Conservation (phyloP, 1,140 invertebrate species). For the Eupeodes corollae region DNA sequence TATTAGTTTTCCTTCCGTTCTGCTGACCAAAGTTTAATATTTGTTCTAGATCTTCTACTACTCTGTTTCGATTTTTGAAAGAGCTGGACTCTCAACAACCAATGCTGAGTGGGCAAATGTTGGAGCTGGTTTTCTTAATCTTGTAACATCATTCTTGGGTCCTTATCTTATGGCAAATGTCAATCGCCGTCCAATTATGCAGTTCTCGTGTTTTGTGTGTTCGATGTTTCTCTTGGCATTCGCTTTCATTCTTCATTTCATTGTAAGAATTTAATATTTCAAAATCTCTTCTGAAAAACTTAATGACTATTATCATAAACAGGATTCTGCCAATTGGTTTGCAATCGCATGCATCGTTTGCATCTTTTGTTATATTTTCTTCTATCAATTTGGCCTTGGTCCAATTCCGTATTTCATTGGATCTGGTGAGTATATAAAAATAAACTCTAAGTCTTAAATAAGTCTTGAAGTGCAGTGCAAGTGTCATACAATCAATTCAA, state of each 20-base stretch:
- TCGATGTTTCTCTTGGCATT: conserved; percentile 43
- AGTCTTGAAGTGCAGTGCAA: too few relatives aligned
- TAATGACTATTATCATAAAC: conserved; percentile 27
- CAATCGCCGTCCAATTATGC: conserved; percentile 44
- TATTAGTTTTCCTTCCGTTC: too few relatives aligned
- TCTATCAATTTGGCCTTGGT: conserved; percentile 71
- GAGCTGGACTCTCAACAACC: conserved; percentile 43
- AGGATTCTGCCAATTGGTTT: conserved; percentile 56
- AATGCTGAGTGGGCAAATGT: conserved; percentile 55
- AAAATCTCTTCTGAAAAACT: neutral
- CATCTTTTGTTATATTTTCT: conserved; percentile 65
- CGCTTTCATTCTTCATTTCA: conserved; percentile 43
- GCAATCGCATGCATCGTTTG: conserved; percentile 58
- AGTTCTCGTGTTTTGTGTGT: conserved; percentile 43
- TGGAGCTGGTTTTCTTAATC: conserved; percentile 55
- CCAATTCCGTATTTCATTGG: conserved; percentile 86
- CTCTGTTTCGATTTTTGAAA: conserved; percentile 54
- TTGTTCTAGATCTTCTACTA: conserved; percentile 59
- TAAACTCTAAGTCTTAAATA: neutral
- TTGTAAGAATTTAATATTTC: conserved; percentile 39
- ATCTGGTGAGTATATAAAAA: conserved; percentile 44
- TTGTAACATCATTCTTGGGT: conserved; percentile 51
- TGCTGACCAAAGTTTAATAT: neutral
- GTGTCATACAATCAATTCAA: too few relatives aligned
- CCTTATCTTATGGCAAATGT: conserved; percentile 45